Evolutionary conservation across 1,140 invertebrate genomes (phyloP).

Genomic region (Drosophila littoralis): DNA sequence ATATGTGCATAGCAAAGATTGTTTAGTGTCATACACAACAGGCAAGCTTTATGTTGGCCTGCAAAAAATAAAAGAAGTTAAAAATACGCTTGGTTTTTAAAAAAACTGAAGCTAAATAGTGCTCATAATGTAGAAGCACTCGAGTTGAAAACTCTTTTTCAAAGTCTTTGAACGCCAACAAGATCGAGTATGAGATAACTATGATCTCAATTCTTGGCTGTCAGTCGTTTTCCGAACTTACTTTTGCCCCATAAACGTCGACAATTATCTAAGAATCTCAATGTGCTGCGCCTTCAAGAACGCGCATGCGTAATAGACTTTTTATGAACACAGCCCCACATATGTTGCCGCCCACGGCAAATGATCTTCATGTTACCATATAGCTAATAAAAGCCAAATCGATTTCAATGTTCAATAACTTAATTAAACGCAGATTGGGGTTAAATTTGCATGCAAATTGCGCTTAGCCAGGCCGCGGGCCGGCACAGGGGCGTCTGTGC

Average conservation of each 20-base stretch:
- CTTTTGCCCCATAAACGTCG: slow-evolving; percentile 55
- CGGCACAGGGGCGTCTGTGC: neutral
- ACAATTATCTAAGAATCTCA: slow-evolving; percentile 57
- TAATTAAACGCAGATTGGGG: slow-evolving; percentile 54
- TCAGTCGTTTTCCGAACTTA: neutral
- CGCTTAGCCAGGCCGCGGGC: neutral
- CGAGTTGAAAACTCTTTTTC: neutral
- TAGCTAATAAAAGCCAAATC: slow-evolving; percentile 37
- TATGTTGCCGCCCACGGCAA: slow-evolving; percentile 36
- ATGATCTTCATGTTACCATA: neutral
- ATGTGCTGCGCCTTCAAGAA: slow-evolving; percentile 43
- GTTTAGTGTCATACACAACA: too few relatives aligned
- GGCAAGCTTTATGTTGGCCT: too few relatives aligned
- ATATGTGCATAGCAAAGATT: too few relatives aligned
- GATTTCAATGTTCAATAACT: slow-evolving; percentile 62
- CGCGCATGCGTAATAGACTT: slow-evolving; percentile 29
- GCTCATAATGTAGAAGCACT: neutral
- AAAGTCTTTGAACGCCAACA: neutral
- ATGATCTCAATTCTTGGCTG: neutral
- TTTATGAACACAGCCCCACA: slow-evolving; percentile 20
- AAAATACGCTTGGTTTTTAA: too few relatives aligned
- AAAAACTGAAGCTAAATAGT: too few relatives aligned
- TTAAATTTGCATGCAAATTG: slow-evolving; percentile 52
- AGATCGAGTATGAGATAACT: neutral
- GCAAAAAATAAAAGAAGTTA: too few relatives aligned